These are phyloP conservation scores for Acrocephalus scirpaceus DNA, from an alignment of 2,797 vertebrate genomes.

Conservation along the genomic window DNA sequence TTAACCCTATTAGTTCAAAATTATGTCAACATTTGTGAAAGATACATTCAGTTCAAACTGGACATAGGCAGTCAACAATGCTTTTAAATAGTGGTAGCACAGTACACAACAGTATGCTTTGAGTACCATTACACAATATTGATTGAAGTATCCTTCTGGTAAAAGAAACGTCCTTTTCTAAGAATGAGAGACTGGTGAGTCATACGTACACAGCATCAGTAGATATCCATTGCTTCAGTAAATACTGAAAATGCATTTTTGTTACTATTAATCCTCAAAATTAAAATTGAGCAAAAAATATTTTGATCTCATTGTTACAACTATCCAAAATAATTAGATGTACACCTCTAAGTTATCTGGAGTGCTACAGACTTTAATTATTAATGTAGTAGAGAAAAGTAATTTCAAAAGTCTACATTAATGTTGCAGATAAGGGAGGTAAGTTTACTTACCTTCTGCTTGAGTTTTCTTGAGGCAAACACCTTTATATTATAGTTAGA, in stretches of 20 bases:
- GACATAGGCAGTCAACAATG: slow-evolving; percentile 19
- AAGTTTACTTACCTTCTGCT: slow-evolving; percentile 47
- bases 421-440: neutral
- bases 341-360: neutral
- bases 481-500: neutral
- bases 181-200: slow-evolving; percentile 60
- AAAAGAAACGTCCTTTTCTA: slow-evolving; percentile 69
- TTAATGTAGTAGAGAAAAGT: neutral
- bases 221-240: slow-evolving; percentile 75
- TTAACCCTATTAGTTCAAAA: neutral
- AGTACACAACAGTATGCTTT: slow-evolving; percentile 38
- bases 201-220: slow-evolving; percentile 73
- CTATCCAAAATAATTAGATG: neutral
- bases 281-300: neutral
- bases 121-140: slow-evolving; percentile 54
- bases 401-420: neutral
- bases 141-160: slow-evolving; percentile 70
- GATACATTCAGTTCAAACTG: neutral
- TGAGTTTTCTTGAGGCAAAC: slow-evolving; percentile 1
- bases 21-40: neutral
- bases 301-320: neutral
- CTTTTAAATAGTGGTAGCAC: slow-evolving; percentile 29
- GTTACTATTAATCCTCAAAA: slow-evolving; percentile 49
- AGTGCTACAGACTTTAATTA: neutral
- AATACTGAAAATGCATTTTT: slow-evolving; percentile 74